Percentiles rank a stretch among this genome's conserved stretches.
Evolutionary conservation across 2,888 invertebrate species (phyloP).

Genomic region (Drosophila formosana): DNA sequence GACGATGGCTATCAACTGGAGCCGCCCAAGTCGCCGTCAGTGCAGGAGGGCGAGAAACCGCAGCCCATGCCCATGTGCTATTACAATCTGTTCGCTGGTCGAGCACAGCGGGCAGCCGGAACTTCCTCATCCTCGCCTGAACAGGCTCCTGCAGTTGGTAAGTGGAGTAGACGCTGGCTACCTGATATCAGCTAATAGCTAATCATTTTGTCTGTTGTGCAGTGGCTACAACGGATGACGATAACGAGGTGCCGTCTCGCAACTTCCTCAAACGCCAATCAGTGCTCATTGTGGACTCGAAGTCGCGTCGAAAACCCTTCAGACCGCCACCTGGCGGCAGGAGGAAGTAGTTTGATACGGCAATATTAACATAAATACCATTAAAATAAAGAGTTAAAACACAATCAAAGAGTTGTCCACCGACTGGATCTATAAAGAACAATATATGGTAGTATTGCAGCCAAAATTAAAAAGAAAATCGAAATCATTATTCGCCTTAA

Average conservation of each 20-base stretch:
- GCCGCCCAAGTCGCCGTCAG: slow-evolving; percentile 75
- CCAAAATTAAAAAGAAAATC: not conserved
- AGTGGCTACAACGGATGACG: slow-evolving; percentile 89
- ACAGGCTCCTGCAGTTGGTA: slow-evolving; percentile 84
- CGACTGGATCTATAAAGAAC: not conserved
- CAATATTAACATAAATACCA: not conserved
- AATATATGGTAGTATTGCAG: no score
- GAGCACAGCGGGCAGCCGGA: slow-evolving; percentile 83
- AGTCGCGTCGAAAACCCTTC: slow-evolving; percentile 91
- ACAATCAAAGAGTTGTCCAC: not conserved
- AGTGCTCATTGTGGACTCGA: slow-evolving; percentile 93
- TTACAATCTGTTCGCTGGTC: slow-evolving; percentile 83
- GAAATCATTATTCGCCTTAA: not conserved
- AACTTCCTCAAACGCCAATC: slow-evolving; percentile 93
- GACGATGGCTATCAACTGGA: slow-evolving; percentile 76
- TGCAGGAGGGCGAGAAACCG: slow-evolving; percentile 82
- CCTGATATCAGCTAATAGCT: not conserved
- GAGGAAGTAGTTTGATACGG: slow-evolving; percentile 54
- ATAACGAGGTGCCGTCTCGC: slow-evolving; percentile 93
- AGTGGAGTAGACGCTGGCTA: slow-evolving; percentile 14
- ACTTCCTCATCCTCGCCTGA: slow-evolving; percentile 84
- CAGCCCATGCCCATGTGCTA: slow-evolving; percentile 85
- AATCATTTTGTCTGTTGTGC: slow-evolving; percentile 5
- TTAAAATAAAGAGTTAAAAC: not conserved
- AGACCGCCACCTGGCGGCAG: slow-evolving; percentile 83